Evolutionary conservation across 2,797 vertebrate species (phyloP).

Genomic region (Sebastes trivittatus): DNA sequence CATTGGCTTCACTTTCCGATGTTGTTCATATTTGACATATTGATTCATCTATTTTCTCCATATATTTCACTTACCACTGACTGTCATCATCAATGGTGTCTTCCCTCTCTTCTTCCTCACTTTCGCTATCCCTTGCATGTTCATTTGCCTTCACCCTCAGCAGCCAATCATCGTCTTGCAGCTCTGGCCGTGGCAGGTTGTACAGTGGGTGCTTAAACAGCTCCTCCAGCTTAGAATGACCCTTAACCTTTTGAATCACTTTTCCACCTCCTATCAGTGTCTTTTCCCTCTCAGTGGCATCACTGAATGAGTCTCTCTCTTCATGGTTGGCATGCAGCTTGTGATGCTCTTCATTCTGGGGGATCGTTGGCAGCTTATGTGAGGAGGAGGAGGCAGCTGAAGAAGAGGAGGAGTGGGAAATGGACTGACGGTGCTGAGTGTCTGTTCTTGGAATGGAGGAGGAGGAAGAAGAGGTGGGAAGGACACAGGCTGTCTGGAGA

Average conservation of each 20-base stretch:
- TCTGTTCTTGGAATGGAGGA: slow-evolving; percentile 38
- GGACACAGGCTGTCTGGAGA: slow-evolving; percentile 63
- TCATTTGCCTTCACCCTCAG: slow-evolving; percentile 77
- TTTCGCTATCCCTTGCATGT: slow-evolving; percentile 40
- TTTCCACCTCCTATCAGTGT: slow-evolving; percentile 9
- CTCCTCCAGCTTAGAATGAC: slow-evolving; percentile 74
- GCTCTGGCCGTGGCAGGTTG: slow-evolving; percentile 71
- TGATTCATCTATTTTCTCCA: neutral
- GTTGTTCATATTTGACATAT: neutral
- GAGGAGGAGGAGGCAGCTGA: slow-evolving; percentile 45
- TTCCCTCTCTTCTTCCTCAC: slow-evolving; percentile 31
- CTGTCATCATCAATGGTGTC: slow-evolving; percentile 31
- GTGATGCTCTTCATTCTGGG: slow-evolving; percentile 2
- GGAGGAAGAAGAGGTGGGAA: slow-evolving; percentile 37
- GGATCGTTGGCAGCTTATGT: slow-evolving; percentile 19
- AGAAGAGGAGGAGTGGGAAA: slow-evolving; percentile 50
- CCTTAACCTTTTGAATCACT: slow-evolving; percentile 1
- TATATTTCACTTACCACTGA: slow-evolving; percentile 60
- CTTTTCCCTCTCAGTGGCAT: slow-evolving; percentile 9
- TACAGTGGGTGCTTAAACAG: slow-evolving; percentile 87
- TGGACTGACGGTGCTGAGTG: neutral
- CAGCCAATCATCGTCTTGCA: slow-evolving; percentile 84
- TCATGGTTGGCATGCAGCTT: neutral
- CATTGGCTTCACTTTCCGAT: no score
- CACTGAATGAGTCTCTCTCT: neutral